Base-by-base conservation (phyloP, 2,113 vertebrate genomes). In the Nannobrachium achirus region DNA sequence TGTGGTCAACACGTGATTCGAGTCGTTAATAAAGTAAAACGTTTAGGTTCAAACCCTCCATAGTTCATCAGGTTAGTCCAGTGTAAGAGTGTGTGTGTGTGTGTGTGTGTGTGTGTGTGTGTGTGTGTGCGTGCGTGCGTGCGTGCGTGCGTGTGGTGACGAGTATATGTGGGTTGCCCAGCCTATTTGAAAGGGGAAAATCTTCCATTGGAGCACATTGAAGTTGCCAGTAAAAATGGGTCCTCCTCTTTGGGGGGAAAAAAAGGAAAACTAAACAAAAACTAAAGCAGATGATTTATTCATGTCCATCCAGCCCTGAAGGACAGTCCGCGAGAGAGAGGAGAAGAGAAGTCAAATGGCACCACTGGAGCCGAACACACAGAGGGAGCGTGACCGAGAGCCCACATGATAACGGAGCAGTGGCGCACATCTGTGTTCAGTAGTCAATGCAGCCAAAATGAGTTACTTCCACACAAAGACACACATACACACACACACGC, bases 401-500 rank as follows among this genome's bases (percentile, higher is more conserved):
- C 48, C 38, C 78, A 55, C 13, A 46, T 70, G 63, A 81, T 62
- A 66, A 55, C 0, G 46, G 57, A 83, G 75, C 68, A 87, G 85
- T 87, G 81, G 85, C 88, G 64, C 69, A 69, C 71, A 67, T 87
- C 84, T 81, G 86, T 72, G 78, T 81, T 89, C 88, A 89, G 87
- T 89, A 86, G 85, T 88, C 63, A 71, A 33, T 67, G 69, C 79
- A 91, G 87, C 89, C 94, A 88, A 80, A 33, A 90, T 88, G 79
- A 88, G 86, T 61, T 89, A 90, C 89, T 86, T 90, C 80, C 90
- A 87, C 88, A 9, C 62, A 63, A 63, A 67, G 55, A 52, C 63
- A 20, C 45, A 14, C 60, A 40, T n/a, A 42, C 50, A 38, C 44
- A 40, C 68, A 41, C 55, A n/a, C 13, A 49, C 45, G 38, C 59